Conservation (phyloP, 1,140 invertebrate genomes). For the Drosophila hydei region DNA sequence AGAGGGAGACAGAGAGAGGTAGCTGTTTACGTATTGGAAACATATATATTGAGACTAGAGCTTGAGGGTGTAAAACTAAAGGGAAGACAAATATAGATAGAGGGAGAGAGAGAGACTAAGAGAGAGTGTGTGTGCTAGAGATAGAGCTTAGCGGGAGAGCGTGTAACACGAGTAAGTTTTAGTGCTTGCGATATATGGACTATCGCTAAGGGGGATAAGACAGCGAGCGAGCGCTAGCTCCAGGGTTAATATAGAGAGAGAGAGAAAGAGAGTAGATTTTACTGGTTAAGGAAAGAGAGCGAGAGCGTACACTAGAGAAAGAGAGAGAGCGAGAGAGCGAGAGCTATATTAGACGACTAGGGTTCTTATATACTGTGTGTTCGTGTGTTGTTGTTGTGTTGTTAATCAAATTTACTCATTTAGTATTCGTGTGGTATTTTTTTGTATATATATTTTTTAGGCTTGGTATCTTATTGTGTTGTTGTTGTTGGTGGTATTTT, state of each 20-base stretch:
- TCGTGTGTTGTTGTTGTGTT: conserved; percentile 27
- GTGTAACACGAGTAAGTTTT: conserved; percentile 3
- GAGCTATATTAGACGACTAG: conserved; percentile 40
- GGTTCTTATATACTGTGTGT: conserved; percentile 30
- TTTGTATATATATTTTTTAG: conserved; percentile 3
- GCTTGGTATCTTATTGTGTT: conserved; percentile 21
- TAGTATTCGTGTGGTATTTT: conserved; percentile 24
- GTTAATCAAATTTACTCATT: conserved; percentile 30
- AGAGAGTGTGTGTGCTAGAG: conserved; percentile 4
- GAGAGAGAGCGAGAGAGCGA: conserved; percentile 15
- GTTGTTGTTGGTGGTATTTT: conserved; percentile 23
- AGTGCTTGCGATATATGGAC: conserved; percentile 37
- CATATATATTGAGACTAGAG: neutral
- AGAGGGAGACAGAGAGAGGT: neutral
- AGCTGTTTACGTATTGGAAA: neutral
- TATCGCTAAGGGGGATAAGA: conserved; percentile 16
- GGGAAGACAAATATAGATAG: neutral
- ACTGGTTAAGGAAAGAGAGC: neutral
- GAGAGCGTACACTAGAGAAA: conserved; percentile 18
- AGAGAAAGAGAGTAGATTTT: conserved; percentile 10
- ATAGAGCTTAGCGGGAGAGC: conserved; percentile 12
- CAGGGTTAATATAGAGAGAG: conserved; percentile 15
- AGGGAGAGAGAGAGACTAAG: conserved; percentile 1
- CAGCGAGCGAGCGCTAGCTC: conserved; percentile 27
- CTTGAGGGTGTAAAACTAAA: neutral